These are phyloP conservation scores for Orthosia incerta DNA, from an alignment of 2,888 invertebrate species.

Conservation along the genomic window DNA sequence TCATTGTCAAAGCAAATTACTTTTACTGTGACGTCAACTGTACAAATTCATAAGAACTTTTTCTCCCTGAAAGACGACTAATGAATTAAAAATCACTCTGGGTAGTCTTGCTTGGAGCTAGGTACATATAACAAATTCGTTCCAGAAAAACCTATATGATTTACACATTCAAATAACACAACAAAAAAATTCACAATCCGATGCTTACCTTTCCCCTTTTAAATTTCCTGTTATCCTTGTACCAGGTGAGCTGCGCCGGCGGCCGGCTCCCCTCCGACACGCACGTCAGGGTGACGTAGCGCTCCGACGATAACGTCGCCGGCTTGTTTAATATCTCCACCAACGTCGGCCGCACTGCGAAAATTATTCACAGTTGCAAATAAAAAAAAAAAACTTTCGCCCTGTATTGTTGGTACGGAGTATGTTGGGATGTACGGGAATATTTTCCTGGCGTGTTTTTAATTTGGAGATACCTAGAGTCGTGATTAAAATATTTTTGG, in stretches of 20 bases:
- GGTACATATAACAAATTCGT: neutral
- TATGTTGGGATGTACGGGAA: neutral
- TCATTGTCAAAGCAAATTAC: too few relatives aligned
- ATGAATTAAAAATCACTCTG: too few relatives aligned
- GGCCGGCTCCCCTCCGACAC: constrained; percentile 96
- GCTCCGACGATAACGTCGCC: constrained; percentile 94
- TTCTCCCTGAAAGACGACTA: too few relatives aligned
- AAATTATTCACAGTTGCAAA: constrained; percentile 52
- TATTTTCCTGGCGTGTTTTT: constrained; percentile 12
- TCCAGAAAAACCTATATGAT: neutral
- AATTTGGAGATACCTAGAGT: neutral
- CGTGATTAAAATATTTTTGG: too few relatives aligned
- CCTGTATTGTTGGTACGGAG: neutral
- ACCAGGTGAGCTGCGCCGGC: constrained; percentile 96
- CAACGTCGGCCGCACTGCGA: constrained; percentile 95
- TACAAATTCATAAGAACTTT: too few relatives aligned
- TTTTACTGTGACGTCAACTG: too few relatives aligned
- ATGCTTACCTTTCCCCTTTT: constrained; percentile 93
- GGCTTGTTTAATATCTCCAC: constrained; percentile 95
- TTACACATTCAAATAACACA: neutral
- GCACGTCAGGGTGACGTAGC: constrained; percentile 95
- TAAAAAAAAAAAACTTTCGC: constrained; percentile 24
- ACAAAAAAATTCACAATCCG: neutral
- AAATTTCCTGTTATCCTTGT: constrained; percentile 95
- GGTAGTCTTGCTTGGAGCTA: too few relatives aligned